Conservation (phyloP, 2,797 vertebrate species). For the Anomalospiza imberbis region DNA sequence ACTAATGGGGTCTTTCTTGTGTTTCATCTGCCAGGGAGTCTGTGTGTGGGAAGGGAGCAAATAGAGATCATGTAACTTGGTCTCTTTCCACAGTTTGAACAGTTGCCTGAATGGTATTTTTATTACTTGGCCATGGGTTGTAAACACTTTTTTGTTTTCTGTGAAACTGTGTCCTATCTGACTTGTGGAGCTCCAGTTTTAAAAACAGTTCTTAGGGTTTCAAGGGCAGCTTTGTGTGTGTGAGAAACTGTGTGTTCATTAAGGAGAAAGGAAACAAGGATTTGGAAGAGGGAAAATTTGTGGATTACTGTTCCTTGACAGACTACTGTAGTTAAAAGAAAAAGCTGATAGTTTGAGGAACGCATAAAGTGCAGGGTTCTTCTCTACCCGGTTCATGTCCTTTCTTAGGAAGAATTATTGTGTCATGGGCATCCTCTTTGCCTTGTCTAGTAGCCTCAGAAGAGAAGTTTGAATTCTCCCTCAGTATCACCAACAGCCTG, state of each 20-base stretch:
- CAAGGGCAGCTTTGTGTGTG: not conserved
- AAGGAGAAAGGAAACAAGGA: not conserved
- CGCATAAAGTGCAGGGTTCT: not conserved
- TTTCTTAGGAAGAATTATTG: not conserved
- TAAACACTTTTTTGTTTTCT: not conserved
- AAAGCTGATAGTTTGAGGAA: not conserved
- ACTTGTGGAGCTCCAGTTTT: not conserved
- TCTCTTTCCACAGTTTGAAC: not conserved
- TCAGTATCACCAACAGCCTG: not conserved
- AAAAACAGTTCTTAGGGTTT: not conserved
- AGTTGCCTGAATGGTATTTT: not conserved
- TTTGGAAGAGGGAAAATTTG: not conserved
- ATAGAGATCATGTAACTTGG: not conserved
- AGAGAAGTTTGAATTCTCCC: not conserved
- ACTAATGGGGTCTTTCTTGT: not conserved
- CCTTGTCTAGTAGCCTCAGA: not conserved
- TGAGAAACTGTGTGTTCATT: not conserved
- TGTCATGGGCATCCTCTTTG: rapidly evolving
- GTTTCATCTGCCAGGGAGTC: not conserved
- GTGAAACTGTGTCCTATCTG: not conserved
- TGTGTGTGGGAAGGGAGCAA: not conserved
- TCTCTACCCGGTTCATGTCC: not conserved
- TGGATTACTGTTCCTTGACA: not conserved
- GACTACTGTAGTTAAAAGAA: not conserved
- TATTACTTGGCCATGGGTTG: not conserved